Evolutionary conservation across 2,113 vertebrate species (phyloP), one percentile per base, ranked within the genome.

Genomic region (Epinephelus cyanopodus): DNA sequence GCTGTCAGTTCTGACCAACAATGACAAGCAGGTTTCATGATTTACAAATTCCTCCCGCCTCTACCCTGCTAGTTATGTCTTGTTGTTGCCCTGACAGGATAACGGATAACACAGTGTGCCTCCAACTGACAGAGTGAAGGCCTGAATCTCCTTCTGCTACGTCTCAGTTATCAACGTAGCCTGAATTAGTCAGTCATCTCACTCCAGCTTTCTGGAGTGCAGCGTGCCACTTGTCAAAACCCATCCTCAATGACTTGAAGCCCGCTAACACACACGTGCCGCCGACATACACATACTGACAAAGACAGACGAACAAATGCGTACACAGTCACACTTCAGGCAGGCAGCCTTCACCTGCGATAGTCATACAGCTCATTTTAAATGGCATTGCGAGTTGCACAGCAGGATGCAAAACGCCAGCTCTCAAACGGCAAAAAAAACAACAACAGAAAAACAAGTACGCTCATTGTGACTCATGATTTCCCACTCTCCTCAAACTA

Each of bases 181-280:
- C 87, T 82, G 89, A 90, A 86, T 92, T 90, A 92, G 83, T 88
- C 90, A 79, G 85, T 91, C 87, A 82, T 90, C 80, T 82, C 85
- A 39, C 74, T 81, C 29, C 69, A 65, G 87, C 88, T 90, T 86
- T 90, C 74, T 78, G 67, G 67, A 86, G 84, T 77, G 86, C 80
- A 75, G 75, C 60, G 33, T 88, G 87, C 90, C 92, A 91, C 87
- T 90, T 93, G 91, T 93, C 93, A 92, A 84, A 87, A 87, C 79
- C 33, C 60, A 89, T 92, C 87, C 75, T 11, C 8, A 1, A 56
- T 81, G 81, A 87, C 87, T 91, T 85, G 89, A 89, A 86, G 80
- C 71, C 50, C 69, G 48, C 68, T 53, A 48, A 68, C 47, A 29
- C 48, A 64, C 56, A 25, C 70, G 64, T 29, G 71, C 48, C 42